A percentile compares a stretch with the other conserved stretches of the same genome.
Conservation (phyloP, 2,888 invertebrate genomes). For the Sinotaia quadrata region DNA sequence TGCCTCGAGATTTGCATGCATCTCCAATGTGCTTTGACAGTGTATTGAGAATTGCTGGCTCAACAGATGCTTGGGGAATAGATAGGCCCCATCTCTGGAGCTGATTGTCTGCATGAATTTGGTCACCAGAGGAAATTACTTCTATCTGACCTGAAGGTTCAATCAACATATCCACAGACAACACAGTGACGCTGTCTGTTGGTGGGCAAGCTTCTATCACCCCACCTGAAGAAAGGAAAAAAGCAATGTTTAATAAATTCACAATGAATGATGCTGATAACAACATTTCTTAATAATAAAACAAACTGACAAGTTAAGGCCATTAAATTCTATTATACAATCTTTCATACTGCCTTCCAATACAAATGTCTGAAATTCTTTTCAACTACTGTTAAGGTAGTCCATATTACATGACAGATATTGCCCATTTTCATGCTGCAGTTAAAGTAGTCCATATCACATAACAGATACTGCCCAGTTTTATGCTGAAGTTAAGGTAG, state of each 20-base stretch:
- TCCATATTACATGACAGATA: too few relatives aligned
- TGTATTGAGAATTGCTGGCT: conserved; percentile 65
- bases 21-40: conserved; percentile 65
- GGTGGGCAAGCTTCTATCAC: conserved; percentile 72
- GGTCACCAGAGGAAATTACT: conserved; percentile 68
- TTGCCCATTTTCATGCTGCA: too few relatives aligned
- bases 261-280: background rate
- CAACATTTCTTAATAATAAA: background rate
- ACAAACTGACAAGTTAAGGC: background rate
- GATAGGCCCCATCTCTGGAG: conserved; percentile 71
- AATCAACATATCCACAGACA: conserved; percentile 70
- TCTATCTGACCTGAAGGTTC: conserved; percentile 66
- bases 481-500: too few relatives aligned
- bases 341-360: too few relatives aligned
- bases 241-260: background rate
- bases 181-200: conserved; percentile 68
- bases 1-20: conserved; percentile 67
- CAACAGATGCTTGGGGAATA: conserved; percentile 71
- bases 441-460: too few relatives aligned
- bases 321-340: background rate
- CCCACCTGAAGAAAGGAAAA: conserved; percentile 61
- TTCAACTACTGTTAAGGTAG: too few relatives aligned
- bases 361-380: too few relatives aligned
- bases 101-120: conserved; percentile 69
- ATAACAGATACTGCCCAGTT: too few relatives aligned